Percentiles rank a stretch among this genome's conserved stretches.
Conservation (phyloP, 1,140 invertebrate species). For the Drosophila grimshawi region DNA sequence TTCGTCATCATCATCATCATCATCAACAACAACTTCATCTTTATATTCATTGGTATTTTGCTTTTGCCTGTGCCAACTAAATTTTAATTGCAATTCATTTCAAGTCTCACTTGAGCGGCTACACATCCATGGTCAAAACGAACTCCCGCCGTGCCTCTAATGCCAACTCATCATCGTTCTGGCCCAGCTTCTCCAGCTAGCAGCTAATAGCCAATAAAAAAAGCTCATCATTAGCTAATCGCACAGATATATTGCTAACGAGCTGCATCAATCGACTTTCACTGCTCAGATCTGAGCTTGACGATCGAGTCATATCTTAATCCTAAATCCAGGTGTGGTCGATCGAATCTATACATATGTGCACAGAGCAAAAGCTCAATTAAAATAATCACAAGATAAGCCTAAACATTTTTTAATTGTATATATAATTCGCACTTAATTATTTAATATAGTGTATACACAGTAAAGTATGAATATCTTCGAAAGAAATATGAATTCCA, state of each 20-base stretch:
- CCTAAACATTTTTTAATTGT: too few relatives aligned
- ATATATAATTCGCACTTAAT: too few relatives aligned
- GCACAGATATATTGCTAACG: neutral
- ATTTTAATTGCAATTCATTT: conserved; percentile 71
- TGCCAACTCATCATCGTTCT: conserved; percentile 30
- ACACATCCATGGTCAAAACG: conserved; percentile 8
- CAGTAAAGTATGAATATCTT: too few relatives aligned
- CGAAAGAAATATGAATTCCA: neutral
- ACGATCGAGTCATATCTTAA: too few relatives aligned
- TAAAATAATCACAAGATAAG: too few relatives aligned
- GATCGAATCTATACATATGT: too few relatives aligned
- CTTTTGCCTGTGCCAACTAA: conserved; percentile 33
- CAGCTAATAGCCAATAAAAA: neutral
- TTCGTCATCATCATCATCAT: conserved; percentile 33
- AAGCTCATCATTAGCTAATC: conserved; percentile 7
- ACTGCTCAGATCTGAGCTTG: conserved; percentile 6
- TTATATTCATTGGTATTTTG: conserved; percentile 2
- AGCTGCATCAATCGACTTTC: conserved; percentile 23
- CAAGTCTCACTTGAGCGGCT: conserved; percentile 16
- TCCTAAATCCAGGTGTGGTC: too few relatives aligned
- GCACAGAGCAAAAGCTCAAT: too few relatives aligned
- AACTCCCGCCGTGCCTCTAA: conserved; percentile 11
- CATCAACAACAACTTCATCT: too few relatives aligned
- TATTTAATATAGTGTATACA: too few relatives aligned
- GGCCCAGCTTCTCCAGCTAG: neutral